Evolutionary conservation across 2,113 vertebrate genomes (phyloP).

Genomic region (Thinocorus orbignyianus): DNA sequence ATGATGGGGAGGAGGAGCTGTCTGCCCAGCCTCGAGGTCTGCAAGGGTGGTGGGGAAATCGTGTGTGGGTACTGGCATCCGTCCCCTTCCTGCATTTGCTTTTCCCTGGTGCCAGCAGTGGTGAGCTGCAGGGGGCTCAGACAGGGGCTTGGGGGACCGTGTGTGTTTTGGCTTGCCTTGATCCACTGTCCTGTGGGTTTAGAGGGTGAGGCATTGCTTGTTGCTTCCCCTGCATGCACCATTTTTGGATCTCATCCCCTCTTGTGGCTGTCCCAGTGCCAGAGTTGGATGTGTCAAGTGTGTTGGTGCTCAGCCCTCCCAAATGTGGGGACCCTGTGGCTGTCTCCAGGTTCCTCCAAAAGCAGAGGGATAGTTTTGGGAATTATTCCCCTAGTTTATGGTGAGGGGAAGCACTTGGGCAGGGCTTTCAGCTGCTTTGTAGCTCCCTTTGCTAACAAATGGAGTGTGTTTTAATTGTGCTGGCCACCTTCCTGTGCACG

Average conservation of each 20-base stretch:
- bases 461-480: fast-evolving
- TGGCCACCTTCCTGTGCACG: fast-evolving
- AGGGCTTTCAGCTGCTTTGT: background rate
- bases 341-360: background rate
- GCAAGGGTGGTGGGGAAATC: fast-evolving
- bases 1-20: too few species aligned
- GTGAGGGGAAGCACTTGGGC: background rate
- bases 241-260: background rate
- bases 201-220: background rate
- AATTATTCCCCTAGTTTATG: background rate
- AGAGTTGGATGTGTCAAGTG: background rate
- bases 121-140: background rate
- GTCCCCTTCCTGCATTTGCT: background rate
- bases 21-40: background rate
- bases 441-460: background rate
- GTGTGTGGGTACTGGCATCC: fast-evolving
- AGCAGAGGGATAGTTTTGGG: background rate
- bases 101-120: fast-evolving
- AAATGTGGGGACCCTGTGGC: fast-evolving
- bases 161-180: background rate
- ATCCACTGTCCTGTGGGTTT: background rate
- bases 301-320: background rate
- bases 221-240: fast-evolving
- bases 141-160: too few species aligned
- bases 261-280: fast-evolving